A percentile compares a stretch with the other conserved stretches of the same genome.
Conservation (phyloP, 2,113 vertebrate species). For the Megaptera novaeangliae region DNA sequence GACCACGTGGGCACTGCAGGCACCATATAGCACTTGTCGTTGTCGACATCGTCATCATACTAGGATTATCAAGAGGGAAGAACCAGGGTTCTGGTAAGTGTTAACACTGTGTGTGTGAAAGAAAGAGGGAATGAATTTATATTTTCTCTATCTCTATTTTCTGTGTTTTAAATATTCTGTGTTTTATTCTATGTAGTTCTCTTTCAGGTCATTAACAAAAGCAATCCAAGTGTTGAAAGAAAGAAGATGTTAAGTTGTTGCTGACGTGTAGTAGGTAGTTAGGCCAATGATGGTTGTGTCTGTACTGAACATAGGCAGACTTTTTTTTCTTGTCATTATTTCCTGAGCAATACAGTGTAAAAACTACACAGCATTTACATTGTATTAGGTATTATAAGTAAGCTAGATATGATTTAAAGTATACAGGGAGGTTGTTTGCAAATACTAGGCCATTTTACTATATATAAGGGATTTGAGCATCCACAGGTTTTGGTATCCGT, state of each 20-base stretch:
- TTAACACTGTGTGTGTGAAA: not conserved
- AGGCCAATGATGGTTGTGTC: not conserved
- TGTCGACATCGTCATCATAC: not conserved
- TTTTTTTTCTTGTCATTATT: not conserved
- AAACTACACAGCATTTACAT: not conserved
- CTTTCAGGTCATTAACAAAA: not conserved
- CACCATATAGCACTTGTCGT: not conserved
- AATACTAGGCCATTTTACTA: not conserved
- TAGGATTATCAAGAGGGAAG: not conserved
- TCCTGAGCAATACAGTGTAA: not conserved
- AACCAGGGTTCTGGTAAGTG: not conserved
- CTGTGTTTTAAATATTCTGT: not conserved
- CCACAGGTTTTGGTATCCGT: accelerated
- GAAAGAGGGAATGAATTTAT: not conserved
- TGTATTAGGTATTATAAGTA: not conserved
- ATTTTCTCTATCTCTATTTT: not conserved
- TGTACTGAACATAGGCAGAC: not conserved
- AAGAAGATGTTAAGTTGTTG: not conserved
- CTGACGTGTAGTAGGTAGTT: not conserved
- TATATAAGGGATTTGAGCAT: not conserved
- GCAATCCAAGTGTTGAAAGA: not conserved
- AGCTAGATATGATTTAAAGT: not conserved
- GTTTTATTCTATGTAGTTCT: not conserved
- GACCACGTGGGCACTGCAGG: no score
- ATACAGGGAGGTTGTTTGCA: not conserved